Percentiles rank a stretch among this genome's conserved stretches.
phyloP scores from a whole-genome alignment of 2,888 invertebrate species.

The Xestoiulus laeticollis region DNA sequence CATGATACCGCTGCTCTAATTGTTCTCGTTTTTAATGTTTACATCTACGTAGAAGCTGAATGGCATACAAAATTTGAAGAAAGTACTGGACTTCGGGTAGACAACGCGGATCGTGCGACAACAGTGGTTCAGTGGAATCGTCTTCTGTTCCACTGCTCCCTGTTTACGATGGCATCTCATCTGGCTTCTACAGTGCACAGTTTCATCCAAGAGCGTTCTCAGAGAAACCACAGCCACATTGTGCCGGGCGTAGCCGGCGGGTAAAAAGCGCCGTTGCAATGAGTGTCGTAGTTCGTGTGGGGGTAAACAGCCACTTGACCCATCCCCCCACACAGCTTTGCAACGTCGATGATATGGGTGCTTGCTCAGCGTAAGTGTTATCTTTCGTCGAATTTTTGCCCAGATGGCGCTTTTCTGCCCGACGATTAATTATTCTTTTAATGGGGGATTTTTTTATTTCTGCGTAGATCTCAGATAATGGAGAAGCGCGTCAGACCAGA shows the following conservation, averaged over 20 bases:
- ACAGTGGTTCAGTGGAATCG: background rate
- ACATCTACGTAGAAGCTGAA: background rate
- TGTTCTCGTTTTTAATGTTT: background rate
- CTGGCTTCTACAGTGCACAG: background rate
- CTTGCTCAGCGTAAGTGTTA: background rate
- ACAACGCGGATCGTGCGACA: background rate
- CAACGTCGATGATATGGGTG: conserved; percentile 16
- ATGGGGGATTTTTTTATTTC: background rate
- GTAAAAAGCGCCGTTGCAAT: conserved; percentile 5
- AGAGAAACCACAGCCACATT: background rate
- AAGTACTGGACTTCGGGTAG: background rate
- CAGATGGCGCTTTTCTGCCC: background rate
- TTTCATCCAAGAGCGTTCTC: background rate
- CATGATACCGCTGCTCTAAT: background rate
- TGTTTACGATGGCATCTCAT: background rate
- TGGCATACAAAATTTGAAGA: background rate
- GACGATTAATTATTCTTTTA: background rate
- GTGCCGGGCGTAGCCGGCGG: conserved; percentile 13
- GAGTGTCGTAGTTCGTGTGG: conserved; percentile 46
- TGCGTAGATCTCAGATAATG: background rate
- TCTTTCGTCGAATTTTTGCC: background rate
- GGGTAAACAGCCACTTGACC: conserved; percentile 39
- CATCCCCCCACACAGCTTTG: background rate
- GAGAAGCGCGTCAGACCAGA: background rate
- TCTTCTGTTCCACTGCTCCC: background rate